Conservation (phyloP, 2,797 vertebrate genomes). For the Intellagama lesueurii region DNA sequence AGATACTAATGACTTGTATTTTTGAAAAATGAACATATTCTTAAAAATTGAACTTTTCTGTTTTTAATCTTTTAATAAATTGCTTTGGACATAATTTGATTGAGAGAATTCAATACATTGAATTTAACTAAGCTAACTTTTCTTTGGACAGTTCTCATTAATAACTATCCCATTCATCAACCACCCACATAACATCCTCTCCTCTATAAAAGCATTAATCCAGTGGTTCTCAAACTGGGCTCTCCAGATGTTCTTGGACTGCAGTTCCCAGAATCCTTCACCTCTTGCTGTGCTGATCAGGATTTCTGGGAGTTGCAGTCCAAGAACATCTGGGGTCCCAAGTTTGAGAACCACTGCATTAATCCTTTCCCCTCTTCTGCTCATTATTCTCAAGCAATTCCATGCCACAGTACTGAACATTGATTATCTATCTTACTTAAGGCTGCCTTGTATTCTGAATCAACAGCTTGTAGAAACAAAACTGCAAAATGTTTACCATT, state of each 20-base stretch:
- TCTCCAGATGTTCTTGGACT: too few relatives aligned
- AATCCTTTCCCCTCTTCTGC: constrained; percentile 33
- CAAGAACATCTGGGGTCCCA: too few relatives aligned
- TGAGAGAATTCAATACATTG: neutral
- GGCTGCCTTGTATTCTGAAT: constrained; percentile 46
- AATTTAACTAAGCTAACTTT: neutral
- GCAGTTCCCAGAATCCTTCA: too few relatives aligned
- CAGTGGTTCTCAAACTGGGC: too few relatives aligned
- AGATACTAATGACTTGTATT: neutral
- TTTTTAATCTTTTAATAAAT: neutral
- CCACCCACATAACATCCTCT: constrained; percentile 25
- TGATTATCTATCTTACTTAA: constrained; percentile 60
- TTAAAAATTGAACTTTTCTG: neutral
- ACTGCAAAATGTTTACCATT: neutral
- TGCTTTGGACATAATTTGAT: neutral
- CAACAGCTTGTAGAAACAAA: constrained; percentile 35
- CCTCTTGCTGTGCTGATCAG: too few relatives aligned
- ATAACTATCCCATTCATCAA: constrained; percentile 43
- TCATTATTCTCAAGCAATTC: constrained; percentile 60
- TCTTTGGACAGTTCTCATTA: constrained; percentile 17
- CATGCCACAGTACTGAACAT: constrained; percentile 40
- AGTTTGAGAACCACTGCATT: neutral
- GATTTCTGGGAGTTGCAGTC: too few relatives aligned
- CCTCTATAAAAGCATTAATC: constrained; percentile 30
- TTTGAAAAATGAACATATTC: neutral